These are phyloP conservation scores for Incurvaria masculella DNA, from an alignment of 2,888 invertebrate species.

Conservation along the genomic window DNA sequence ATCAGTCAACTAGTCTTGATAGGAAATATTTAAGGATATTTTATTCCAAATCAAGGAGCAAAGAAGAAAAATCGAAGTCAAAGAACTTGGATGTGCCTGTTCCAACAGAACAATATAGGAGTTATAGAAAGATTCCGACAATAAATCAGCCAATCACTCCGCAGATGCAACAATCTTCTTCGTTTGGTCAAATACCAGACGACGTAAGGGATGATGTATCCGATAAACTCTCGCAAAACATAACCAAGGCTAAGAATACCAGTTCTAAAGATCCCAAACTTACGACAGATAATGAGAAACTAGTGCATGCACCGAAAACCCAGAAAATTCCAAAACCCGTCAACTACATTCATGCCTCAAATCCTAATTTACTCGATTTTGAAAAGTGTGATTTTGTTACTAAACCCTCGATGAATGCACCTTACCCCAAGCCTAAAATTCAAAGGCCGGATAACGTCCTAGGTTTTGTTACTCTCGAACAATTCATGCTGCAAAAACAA, in stretches of 20 bases:
- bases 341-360: constrained; percentile 67
- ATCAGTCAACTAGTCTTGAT: constrained; percentile 63
- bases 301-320: constrained; percentile 13
- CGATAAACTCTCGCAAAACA: constrained; percentile 7
- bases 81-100: constrained; percentile 56
- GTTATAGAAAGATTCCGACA: constrained; percentile 61
- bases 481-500: constrained; percentile 75
- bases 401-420: constrained; percentile 37
- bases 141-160: constrained; percentile 24
- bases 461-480: constrained; percentile 72
- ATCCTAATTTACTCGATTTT: constrained; percentile 65
- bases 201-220: background rate
- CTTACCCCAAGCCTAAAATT: constrained; percentile 33
- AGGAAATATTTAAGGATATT: constrained; percentile 63
- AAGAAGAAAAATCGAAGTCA: constrained; percentile 42
- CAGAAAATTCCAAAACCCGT: constrained; percentile 46
- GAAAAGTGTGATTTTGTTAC: constrained; percentile 47
- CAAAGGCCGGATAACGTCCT: constrained; percentile 57
- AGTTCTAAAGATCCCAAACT: constrained; percentile 12
- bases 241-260: constrained; percentile 15
- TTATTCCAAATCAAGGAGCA: constrained; percentile 35
- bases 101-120: constrained; percentile 75
- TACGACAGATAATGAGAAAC: constrained; percentile 7
- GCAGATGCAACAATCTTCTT: constrained; percentile 7
- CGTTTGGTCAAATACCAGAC: constrained; percentile 4